Conservation (phyloP, 2,888 invertebrate species). For the Liodrosophila aerea region DNA sequence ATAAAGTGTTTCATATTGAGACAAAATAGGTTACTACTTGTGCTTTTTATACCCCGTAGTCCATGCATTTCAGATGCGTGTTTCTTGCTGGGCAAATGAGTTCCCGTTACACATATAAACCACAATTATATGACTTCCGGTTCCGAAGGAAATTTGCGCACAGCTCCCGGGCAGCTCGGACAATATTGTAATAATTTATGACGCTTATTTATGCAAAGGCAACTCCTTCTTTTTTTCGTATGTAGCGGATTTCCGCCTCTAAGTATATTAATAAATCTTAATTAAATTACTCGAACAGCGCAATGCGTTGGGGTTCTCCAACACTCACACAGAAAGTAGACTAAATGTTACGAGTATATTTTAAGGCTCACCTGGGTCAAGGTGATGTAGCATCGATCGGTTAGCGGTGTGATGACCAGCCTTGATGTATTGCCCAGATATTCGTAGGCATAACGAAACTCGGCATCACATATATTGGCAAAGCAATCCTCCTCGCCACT, state of each 20-base stretch:
- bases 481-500: conserved; percentile 88
- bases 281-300: no score
- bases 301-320: no score
- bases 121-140: conserved; percentile 41
- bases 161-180: neutral
- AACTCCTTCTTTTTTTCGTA: conserved; percentile 11
- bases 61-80: neutral
- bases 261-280: conserved; percentile 1
- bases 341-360: no score
- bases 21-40: no score
- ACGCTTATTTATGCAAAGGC: conserved; percentile 43
- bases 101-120: conserved; percentile 26
- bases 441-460: conserved; percentile 95
- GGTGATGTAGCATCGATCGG: conserved; percentile 97
- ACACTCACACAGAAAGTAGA: no score
- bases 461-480: conserved; percentile 97
- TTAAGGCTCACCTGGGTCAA: conserved; percentile 90
- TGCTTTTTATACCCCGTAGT: no score
- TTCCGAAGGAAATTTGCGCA: conserved; percentile 16
- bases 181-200: conserved; percentile 19
- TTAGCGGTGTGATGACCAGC: conserved; percentile 96
- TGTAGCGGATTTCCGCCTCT: conserved; percentile 39
- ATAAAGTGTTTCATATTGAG: no score
- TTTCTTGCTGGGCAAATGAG: conserved; percentile 2
- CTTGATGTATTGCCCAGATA: conserved; percentile 97